These are phyloP conservation scores for Euphysa ruthae DNA, from an alignment of 30 jellyfish, hydroid and myxozoan species.

Conservation along the genomic window DNA sequence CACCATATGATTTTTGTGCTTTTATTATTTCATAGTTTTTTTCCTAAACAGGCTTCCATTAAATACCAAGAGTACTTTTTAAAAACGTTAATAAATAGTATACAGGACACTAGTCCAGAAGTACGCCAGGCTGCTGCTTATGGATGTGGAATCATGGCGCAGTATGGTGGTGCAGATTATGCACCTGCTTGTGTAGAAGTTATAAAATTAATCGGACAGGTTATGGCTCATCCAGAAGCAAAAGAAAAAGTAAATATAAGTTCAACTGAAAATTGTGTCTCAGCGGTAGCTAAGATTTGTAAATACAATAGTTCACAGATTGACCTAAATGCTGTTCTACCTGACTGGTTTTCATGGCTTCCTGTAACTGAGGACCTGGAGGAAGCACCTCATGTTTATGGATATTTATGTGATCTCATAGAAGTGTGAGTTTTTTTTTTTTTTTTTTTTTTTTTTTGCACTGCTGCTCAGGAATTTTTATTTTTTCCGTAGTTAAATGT, in stretches of 20 bases:
- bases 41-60: constrained; percentile 45
- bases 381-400: constrained; percentile 98
- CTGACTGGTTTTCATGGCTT: constrained; percentile 94
- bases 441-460: not conserved
- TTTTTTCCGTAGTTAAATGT: not conserved
- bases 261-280: constrained; percentile 91
- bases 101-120: constrained; percentile 91
- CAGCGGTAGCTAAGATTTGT: constrained; percentile 94
- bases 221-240: constrained; percentile 79
- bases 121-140: constrained; percentile 98
- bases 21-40: not conserved
- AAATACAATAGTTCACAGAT: constrained; percentile 50
- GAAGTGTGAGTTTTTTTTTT: constrained; percentile 55
- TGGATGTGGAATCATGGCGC: constrained; percentile 96
- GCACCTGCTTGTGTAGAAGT: constrained; percentile 83
- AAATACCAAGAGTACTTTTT: constrained; percentile 67
- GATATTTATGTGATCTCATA: constrained; percentile 86
- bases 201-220: constrained; percentile 71
- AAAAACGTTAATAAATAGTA: constrained; percentile 45
- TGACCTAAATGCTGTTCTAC: constrained; percentile 60
- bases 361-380: constrained; percentile 91
- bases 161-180: constrained; percentile 75
- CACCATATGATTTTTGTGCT: not conserved
- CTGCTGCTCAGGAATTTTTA: too few relatives aligned
- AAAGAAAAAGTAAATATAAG: constrained; percentile 56